Evolutionary conservation across 2,113 vertebrate species (phyloP).

Genomic region (Paramormyrops kingsleyae): DNA sequence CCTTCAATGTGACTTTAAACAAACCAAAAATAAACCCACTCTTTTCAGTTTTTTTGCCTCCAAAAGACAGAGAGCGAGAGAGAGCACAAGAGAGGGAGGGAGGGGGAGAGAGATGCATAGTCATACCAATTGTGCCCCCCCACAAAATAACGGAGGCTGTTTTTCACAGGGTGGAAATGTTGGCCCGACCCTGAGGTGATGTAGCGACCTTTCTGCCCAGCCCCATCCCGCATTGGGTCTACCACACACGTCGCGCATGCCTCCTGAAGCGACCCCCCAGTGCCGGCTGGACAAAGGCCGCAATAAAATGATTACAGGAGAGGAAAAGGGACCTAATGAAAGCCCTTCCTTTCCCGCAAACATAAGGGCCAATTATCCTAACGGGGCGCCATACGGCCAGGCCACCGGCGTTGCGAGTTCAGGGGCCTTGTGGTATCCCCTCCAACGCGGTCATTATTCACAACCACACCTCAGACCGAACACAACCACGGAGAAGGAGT

Average conservation of each 20-base stretch:
- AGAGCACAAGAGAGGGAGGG: not conserved
- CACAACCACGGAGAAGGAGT: not conserved
- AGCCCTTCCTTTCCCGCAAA: constrained; percentile 25
- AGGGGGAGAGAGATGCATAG: not conserved
- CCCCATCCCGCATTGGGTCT: not conserved
- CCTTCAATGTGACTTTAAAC: constrained; percentile 16
- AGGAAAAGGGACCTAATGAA: constrained; percentile 28
- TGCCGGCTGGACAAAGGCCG: constrained; percentile 15
- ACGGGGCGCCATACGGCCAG: constrained; percentile 25
- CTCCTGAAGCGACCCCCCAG: not conserved
- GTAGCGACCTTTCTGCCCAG: not conserved
- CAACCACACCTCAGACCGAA: constrained; percentile 22
- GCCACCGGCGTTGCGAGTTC: constrained; percentile 17
- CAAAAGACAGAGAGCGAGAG: not conserved
- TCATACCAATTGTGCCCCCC: not conserved
- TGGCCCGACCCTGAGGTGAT: not conserved
- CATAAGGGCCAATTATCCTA: constrained; percentile 37
- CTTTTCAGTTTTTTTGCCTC: not conserved
- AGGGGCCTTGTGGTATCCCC: not conserved
- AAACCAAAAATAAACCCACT: constrained; percentile 22
- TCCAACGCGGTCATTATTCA: constrained; percentile 25
- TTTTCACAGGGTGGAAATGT: constrained; percentile 13
- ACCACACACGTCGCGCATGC: not conserved
- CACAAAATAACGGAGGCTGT: constrained; percentile 2
- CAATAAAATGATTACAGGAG: constrained; percentile 32